A percentile compares a stretch with the other conserved stretches of the same genome.
These are phyloP conservation scores for Acanthiza pusilla DNA, from an alignment of 2,797 vertebrate species.

Conservation along the genomic window DNA sequence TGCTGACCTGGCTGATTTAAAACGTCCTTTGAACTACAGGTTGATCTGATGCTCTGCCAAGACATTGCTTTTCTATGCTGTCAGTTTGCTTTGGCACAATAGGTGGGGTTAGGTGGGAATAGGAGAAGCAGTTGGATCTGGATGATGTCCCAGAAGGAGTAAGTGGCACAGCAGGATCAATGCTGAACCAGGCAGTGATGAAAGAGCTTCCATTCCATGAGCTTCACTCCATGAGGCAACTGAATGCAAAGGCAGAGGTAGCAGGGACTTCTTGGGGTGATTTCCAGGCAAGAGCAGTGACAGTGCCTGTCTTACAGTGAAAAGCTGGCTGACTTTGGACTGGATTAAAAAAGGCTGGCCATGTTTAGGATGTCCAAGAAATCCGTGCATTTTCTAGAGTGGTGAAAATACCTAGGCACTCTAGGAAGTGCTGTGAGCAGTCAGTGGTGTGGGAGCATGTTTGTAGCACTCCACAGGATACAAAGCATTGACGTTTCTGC, in stretches of 20 bases:
- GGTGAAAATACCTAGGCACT: neutral
- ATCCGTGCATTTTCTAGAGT: neutral
- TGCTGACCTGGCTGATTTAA: neutral
- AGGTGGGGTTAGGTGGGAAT: neutral
- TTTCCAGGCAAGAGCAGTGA: neutral
- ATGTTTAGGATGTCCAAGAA: neutral
- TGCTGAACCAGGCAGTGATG: fast-evolving
- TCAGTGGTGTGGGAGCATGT: fast-evolving
- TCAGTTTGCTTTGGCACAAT: neutral
- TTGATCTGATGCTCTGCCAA: neutral
- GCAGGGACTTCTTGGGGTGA: neutral
- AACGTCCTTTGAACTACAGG: neutral
- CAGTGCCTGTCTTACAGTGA: fast-evolving
- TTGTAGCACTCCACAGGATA: neutral
- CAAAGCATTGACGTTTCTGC: neutral
- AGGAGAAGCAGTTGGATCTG: neutral
- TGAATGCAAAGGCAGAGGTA: neutral
- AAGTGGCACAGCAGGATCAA: neutral
- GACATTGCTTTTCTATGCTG: neutral
- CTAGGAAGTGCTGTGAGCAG: neutral
- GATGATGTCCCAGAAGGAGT: neutral
- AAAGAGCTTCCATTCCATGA: neutral
- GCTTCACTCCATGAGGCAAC: neutral
- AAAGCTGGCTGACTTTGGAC: neutral
- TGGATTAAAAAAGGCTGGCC: neutral